A percentile compares a stretch with the other conserved stretches of the same genome.
These are phyloP conservation scores for Drosophila rellima DNA, from an alignment of 2,888 invertebrate genomes.

Conservation along the genomic window DNA sequence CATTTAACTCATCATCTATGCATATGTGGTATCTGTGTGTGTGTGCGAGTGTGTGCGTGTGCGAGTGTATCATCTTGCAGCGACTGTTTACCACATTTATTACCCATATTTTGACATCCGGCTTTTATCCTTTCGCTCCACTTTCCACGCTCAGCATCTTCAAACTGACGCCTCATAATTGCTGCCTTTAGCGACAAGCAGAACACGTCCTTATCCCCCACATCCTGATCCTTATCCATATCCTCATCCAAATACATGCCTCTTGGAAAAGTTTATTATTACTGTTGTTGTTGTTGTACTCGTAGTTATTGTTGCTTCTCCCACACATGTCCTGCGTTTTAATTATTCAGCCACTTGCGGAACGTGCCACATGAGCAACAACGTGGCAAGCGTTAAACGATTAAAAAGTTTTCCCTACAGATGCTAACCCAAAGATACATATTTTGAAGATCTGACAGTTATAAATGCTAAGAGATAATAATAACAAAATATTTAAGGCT, in stretches of 20 bases:
- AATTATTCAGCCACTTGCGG: constrained; percentile 49
- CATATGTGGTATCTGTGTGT: constrained; percentile 20
- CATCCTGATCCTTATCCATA: neutral
- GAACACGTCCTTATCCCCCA: constrained; percentile 10
- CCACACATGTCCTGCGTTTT: constrained; percentile 42
- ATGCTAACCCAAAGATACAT: neutral
- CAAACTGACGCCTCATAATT: constrained; percentile 60
- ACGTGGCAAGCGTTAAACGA: constrained; percentile 30
- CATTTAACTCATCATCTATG: constrained; percentile 69
- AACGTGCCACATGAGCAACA: constrained; percentile 29
- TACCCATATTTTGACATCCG: constrained; percentile 80
- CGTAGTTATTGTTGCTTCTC: constrained; percentile 33
- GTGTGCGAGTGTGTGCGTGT: constrained; percentile 22
- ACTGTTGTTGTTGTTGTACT: constrained; percentile 23
- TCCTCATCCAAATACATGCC: neutral
- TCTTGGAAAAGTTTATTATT: constrained; percentile 70
- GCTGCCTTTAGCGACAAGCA: constrained; percentile 54
- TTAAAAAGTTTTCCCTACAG: constrained; percentile 37
- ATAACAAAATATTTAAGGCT: neutral
- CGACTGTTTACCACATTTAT: constrained; percentile 74
- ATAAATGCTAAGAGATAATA: neutral
- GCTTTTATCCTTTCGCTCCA: constrained; percentile 79
- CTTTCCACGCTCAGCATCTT: constrained; percentile 27
- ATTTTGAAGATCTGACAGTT: neutral
- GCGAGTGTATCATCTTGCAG: constrained; percentile 67